A percentile compares a stretch with the other conserved stretches of the same genome.
phyloP scores from a whole-genome alignment of 1,140 invertebrate species.

The Procambarus clarkii region DNA sequence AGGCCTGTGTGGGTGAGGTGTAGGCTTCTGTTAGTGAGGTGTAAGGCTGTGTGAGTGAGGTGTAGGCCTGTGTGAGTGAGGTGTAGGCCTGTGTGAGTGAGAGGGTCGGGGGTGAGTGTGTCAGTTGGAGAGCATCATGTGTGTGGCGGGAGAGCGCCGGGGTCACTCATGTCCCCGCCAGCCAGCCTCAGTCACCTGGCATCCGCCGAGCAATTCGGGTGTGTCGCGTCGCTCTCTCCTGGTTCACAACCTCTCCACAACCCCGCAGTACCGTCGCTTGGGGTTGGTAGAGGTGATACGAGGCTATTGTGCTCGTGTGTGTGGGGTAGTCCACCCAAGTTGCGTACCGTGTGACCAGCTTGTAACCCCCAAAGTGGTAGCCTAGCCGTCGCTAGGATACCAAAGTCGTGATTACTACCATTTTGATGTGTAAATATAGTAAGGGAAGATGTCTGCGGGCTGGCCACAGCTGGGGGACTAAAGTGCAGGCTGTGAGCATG shows the following conservation, averaged over 20 bases:
- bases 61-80: background rate
- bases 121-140: constrained; percentile 18
- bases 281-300: constrained; percentile 12
- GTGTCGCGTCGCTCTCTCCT: constrained; percentile 14
- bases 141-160: constrained; percentile 15
- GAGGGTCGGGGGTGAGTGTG: background rate
- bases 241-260: background rate
- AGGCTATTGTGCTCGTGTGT: background rate
- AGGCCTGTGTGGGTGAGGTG: too few relatives aligned
- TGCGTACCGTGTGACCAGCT: too few relatives aligned
- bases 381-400: too few relatives aligned
- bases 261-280: background rate
- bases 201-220: constrained; percentile 24
- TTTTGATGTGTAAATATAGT: background rate
- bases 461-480: background rate
- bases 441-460: too few relatives aligned
- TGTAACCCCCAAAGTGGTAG: too few relatives aligned
- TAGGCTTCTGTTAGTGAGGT: too few relatives aligned
- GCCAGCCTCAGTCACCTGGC: constrained; percentile 40
- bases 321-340: background rate
- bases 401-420: background rate
- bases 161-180: background rate
- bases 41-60: too few relatives aligned
- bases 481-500: background rate
- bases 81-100: background rate